Evolutionary conservation across 2,797 vertebrate genomes (phyloP).

Genomic region (Sebastes reedi): DNA sequence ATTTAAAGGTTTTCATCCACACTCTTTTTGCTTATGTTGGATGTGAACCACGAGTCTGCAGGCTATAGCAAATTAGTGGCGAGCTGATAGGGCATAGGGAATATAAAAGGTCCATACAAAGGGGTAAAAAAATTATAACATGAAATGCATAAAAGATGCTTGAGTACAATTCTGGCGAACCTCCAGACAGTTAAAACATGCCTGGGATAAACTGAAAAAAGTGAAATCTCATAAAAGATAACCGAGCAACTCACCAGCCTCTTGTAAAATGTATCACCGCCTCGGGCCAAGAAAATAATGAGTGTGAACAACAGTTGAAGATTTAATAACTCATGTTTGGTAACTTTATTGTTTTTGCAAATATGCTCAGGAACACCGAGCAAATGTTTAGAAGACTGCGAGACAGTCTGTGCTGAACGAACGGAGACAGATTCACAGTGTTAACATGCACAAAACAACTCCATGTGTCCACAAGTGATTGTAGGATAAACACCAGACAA

Average conservation of each 20-base stretch:
- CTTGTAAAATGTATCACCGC: slow-evolving; percentile 23
- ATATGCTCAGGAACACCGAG: slow-evolving; percentile 24
- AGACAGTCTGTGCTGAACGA: not conserved
- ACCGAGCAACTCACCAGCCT: slow-evolving; percentile 6
- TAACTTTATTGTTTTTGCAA: slow-evolving; percentile 61
- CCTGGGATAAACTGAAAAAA: slow-evolving; percentile 11
- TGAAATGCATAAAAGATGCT: not conserved
- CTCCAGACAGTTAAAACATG: slow-evolving; percentile 11
- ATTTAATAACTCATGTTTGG: slow-evolving; percentile 47
- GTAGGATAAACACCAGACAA: not conserved
- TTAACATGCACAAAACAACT: slow-evolving; percentile 7
- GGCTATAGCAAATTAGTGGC: slow-evolving; percentile 15
- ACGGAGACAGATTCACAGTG: not conserved
- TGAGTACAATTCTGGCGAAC: slow-evolving; percentile 2
- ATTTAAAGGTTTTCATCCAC: slow-evolving; percentile 42
- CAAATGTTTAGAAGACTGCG: slow-evolving; percentile 6
- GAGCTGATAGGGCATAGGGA: not conserved
- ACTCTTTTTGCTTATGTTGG: slow-evolving; percentile 59
- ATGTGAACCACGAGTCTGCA: slow-evolving; percentile 26
- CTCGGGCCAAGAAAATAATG: slow-evolving; percentile 31
- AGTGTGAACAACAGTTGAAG: slow-evolving; percentile 30
- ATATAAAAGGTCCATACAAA: not conserved
- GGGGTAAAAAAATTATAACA: not conserved
- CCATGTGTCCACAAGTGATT: not conserved
- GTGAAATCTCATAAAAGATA: slow-evolving; percentile 38